Conservation (phyloP, 2,797 vertebrate species). For the Peromyscus aztecus region DNA sequence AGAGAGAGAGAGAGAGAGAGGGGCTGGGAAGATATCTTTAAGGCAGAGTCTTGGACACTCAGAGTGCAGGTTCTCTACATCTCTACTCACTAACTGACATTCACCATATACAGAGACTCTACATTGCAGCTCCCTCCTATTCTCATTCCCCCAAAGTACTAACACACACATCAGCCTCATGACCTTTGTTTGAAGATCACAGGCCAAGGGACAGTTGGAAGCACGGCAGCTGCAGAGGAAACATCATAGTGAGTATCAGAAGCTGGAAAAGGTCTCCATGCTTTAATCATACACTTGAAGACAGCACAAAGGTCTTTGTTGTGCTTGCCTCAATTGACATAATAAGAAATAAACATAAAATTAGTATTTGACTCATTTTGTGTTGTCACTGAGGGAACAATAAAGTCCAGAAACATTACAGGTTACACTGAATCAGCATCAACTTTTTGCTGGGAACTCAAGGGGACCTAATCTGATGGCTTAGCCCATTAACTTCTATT, state of each 20-base stretch:
- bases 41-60: neutral
- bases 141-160: neutral
- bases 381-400: neutral
- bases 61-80: neutral
- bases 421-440: neutral
- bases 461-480: neutral
- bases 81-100: neutral
- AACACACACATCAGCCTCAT: neutral
- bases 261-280: neutral
- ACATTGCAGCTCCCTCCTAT: fast-evolving
- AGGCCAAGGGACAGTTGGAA: neutral
- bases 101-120: neutral
- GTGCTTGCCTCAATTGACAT: neutral
- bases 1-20: too few relatives aligned
- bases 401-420: neutral
- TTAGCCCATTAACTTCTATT: constrained; percentile 34
- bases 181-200: neutral
- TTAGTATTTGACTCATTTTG: constrained; percentile 17
- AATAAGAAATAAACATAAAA: constrained; percentile 37
- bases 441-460: neutral
- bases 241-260: neutral
- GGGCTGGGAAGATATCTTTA: neutral
- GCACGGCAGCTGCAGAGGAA: neutral
- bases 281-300: neutral
- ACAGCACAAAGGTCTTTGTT: neutral